phyloP scores from a whole-genome alignment of 2,113 vertebrate genomes.

The Phaethon lepturus region DNA sequence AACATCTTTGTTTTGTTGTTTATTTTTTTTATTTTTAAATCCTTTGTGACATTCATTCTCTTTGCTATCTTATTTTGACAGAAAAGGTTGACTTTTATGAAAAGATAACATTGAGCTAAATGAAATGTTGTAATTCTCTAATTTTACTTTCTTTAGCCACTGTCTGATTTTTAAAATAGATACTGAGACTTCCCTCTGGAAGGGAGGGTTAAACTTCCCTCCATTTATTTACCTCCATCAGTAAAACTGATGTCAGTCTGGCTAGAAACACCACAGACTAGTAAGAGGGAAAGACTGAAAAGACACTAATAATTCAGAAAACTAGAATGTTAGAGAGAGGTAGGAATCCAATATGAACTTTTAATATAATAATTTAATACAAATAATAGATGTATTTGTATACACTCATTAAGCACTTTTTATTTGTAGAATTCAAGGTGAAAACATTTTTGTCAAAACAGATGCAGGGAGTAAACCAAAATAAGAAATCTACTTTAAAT shows the following conservation, averaged over 20 bases:
- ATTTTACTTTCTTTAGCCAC: neutral
- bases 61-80: neutral
- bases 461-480: neutral
- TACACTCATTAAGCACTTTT: neutral
- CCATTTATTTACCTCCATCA: neutral
- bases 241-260: neutral
- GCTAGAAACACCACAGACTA: neutral
- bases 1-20: neutral
- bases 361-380: neutral
- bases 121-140: neutral
- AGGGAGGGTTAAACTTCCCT: neutral
- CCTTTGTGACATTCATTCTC: neutral
- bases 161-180: neutral
- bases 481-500: neutral
- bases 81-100: neutral
- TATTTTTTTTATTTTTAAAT: rapidly evolving
- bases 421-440: neutral
- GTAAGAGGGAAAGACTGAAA: neutral
- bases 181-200: neutral
- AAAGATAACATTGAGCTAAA: neutral
- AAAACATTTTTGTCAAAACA: neutral
- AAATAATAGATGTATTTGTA: neutral
- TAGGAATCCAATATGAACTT: neutral
- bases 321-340: neutral
- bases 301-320: neutral